Base-by-base conservation (phyloP, 2,888 invertebrate species). In the Tinea pellionella region DNA sequence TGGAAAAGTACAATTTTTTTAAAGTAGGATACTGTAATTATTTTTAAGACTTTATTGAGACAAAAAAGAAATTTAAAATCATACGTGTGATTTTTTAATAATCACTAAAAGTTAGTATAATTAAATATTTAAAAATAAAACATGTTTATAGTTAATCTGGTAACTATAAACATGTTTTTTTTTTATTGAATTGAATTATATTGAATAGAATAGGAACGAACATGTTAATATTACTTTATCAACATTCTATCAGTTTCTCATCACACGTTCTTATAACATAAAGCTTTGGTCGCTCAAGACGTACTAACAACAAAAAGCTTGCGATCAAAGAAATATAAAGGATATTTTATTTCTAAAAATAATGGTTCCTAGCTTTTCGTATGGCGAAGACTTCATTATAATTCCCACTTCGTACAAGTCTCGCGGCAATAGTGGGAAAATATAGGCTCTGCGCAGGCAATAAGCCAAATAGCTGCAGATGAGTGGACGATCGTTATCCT, bases 401-500 rank as follows among this genome's bases (percentile, higher is more conserved):
- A 61, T 61, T 59, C 61, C 37, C 53, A 42, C 59, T 63, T 61
- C 62, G 62, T 55, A 24, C 12, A 0, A 51, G 15, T 41, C 24
- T 63, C 37, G 61, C 42, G 61, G 63, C 60, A 61, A 63, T 62
- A 60, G 62, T 61, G 60, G 68, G 71, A 71, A 77, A 76, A 77
- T 77, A 75, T 76, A 75, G 75, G 73, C 70, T 69, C 65, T 69
- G 68, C 67, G 73, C 73, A 75, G 43, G 59, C 59, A 41, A 37
- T 57, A 37, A 76, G 68, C 70, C 69, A 68, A 69, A 74, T 73
- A 69, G 68, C 70, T 68, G 67, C 67, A 68, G 73, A 75, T 72
- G 72, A 75, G 72, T 72, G 71, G 70, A 68, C 71, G 71, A 67
- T 68, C 69, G 71, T 73, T 75, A 72, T 70, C 67, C 67, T 66